Evolutionary conservation across 2,888 invertebrate genomes (phyloP), one percentile per base, ranked within the genome.

Genomic region (Pollenia griseotomentosa): DNA sequence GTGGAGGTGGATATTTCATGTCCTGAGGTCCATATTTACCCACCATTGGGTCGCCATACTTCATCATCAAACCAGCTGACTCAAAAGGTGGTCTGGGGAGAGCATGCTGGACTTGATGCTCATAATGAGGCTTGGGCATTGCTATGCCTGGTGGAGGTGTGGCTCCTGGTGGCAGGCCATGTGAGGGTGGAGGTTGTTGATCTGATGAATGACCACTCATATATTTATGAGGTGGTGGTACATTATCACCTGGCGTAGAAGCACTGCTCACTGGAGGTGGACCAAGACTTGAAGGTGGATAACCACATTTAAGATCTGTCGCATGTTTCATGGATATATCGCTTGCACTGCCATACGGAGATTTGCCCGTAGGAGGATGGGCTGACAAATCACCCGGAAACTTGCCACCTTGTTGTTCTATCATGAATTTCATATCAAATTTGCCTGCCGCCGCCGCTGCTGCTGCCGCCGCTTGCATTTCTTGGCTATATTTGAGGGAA

Each of bases 341-440:
- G 61, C 23, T 55, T n/a, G 74, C 23, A 61, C 57, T 68, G 1
- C 57, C 73, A 23, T 84, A 84, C 1, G 80, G 75, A 5, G 92
- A 92, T 68, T 91, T 93, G 77, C 90, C 90, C 63, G 88, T 84
- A 11, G 87, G 86, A 9, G 91, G 89, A 61, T 89, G 90, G 19
- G 81, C 42, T 0, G 90, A 88, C 53, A 92, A 71, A 66, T 93
- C 93, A 12, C 90, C 89, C 0, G 91, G 89, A 85, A 92, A 93
- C 78, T 93, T 93, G 42, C 90, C 90, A 46, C 89, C 90, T 71
- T 90, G 92, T 73, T 92, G 91, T 59, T 93, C 93, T 74, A 93
- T 92, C 89, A 92, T 90, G 70, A 92, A 94, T 89, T 94, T 94
- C 89, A 93, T 92, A 73, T 94, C 93, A 85, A 93, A 94, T 84